Evolutionary conservation across 2,797 vertebrate species (phyloP).

Genomic region (Chelidonichthys spinosus): DNA sequence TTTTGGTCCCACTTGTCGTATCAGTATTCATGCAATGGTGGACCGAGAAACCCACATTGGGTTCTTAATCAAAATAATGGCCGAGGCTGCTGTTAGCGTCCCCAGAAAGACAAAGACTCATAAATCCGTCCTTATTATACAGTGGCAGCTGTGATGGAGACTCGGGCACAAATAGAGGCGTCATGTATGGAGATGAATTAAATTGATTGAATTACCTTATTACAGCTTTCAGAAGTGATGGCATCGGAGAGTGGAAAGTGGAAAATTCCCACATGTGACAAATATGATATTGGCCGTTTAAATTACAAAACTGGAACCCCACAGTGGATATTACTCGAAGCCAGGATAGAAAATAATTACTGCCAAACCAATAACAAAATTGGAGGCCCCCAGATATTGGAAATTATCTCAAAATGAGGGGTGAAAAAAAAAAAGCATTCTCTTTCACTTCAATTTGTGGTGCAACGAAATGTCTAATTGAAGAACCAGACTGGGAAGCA

Average conservation of each 20-base stretch:
- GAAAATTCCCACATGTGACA: constrained; percentile 52
- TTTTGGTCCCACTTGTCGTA: constrained; percentile 39
- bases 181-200: constrained; percentile 67
- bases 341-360: constrained; percentile 53
- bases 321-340: constrained; percentile 31
- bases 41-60: constrained; percentile 43
- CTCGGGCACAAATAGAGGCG: constrained; percentile 54
- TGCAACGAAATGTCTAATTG: constrained; percentile 4
- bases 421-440: neutral
- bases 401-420: constrained; percentile 24
- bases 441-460: constrained; percentile 7
- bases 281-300: constrained; percentile 59
- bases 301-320: constrained; percentile 53
- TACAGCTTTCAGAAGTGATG: constrained; percentile 55
- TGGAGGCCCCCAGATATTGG: constrained; percentile 14
- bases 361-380: constrained; percentile 51
- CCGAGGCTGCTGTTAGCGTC: constrained; percentile 51
- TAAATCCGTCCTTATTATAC: constrained; percentile 71
- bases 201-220: constrained; percentile 74
- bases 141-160: constrained; percentile 56
- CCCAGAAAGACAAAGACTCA: constrained; percentile 73
- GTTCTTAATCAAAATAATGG: constrained; percentile 77
- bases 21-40: constrained; percentile 57
- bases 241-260: constrained; percentile 46
- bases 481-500: constrained; percentile 17